Evolutionary conservation across 2,888 invertebrate species (phyloP).

Genomic region (Allolobophora icterica): DNA sequence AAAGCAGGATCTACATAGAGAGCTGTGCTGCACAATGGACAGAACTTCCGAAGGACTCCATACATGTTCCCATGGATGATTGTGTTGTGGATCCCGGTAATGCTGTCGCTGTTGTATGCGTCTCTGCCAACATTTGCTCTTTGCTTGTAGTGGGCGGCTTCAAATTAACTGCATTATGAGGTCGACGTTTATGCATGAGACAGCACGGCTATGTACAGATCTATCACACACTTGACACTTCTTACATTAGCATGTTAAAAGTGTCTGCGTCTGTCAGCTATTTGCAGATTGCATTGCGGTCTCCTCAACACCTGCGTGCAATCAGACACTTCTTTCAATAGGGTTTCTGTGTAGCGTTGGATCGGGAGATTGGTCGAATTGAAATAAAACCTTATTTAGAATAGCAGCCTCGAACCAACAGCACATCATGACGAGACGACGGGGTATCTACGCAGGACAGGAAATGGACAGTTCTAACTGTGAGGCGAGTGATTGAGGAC

Average conservation of each 20-base stretch:
- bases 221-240: neutral
- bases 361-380: neutral
- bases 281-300: no score
- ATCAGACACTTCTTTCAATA: neutral
- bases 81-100: no score
- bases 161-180: no score
- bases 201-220: no score
- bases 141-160: no score
- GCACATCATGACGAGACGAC: neutral
- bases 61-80: no score
- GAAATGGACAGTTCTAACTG: neutral
- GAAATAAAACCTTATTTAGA: neutral
- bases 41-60: no score
- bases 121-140: no score
- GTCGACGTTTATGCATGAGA: no score
- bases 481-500: neutral
- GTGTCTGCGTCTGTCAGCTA: neutral
- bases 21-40: no score
- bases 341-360: neutral
- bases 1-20: no score
- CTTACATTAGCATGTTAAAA: neutral
- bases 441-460: neutral
- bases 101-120: no score
- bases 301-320: neutral
- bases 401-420: neutral